These are phyloP conservation scores for Caenorhabditis briggsae DNA, from an alignment of 1,140 invertebrate genomes.

Conservation along the genomic window DNA sequence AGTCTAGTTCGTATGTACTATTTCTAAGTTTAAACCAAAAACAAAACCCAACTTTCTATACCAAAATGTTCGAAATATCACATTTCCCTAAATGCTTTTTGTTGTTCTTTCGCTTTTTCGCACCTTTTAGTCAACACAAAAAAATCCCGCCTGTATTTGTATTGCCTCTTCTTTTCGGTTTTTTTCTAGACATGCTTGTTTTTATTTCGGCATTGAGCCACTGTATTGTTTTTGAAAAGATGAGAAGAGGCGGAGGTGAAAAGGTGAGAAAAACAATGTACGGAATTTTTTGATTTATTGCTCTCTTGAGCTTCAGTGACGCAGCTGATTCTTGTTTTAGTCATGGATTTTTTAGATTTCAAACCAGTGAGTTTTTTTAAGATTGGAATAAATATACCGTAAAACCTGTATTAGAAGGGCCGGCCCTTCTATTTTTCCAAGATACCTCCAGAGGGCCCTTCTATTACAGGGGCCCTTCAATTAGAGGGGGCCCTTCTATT, in stretches of 20 bases:
- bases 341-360: too few relatives aligned
- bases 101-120: constrained; percentile 34
- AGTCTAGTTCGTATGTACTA: neutral
- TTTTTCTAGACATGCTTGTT: constrained; percentile 15
- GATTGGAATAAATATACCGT: too few relatives aligned
- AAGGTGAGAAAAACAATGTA: neutral
- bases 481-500: too few relatives aligned
- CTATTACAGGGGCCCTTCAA: too few relatives aligned
- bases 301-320: neutral
- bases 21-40: neutral
- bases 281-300: neutral
- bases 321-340: neutral
- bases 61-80: neutral
- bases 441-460: too few relatives aligned
- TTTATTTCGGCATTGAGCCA: constrained; percentile 4
- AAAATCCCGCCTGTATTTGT: constrained; percentile 17
- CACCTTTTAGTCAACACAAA: neutral
- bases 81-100: constrained; percentile 36
- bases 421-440: too few relatives aligned
- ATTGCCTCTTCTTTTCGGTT: neutral
- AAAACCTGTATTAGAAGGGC: too few relatives aligned
- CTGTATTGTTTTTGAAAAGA: neutral
- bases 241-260: neutral
- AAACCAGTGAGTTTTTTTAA: too few relatives aligned
- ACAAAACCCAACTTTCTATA: neutral